Evolutionary conservation across 2,113 vertebrate genomes (phyloP).

Genomic region (Triplophysa rosa): DNA sequence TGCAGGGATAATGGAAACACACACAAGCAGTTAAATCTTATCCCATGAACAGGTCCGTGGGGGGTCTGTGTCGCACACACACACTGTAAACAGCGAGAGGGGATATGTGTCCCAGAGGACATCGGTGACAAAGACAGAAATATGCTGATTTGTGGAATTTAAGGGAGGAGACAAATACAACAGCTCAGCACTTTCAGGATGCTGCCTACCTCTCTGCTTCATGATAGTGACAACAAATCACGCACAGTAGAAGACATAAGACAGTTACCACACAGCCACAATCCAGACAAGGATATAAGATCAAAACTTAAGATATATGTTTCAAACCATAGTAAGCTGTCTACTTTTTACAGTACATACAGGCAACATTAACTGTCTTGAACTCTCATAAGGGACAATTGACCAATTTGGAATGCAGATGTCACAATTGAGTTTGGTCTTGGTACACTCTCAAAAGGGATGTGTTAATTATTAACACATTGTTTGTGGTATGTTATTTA

Average conservation of each 20-base stretch:
- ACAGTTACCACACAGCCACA: constrained; percentile 27
- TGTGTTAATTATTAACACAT: no score
- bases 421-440: no score
- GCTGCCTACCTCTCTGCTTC: constrained; percentile 45
- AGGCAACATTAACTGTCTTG: no score
- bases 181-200: constrained; percentile 69
- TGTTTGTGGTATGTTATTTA: no score
- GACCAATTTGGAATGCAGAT: no score
- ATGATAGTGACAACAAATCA: constrained; percentile 51
- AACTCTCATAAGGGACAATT: no score
- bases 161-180: constrained; percentile 62
- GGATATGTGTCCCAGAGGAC: constrained; percentile 53
- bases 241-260: constrained; percentile 53
- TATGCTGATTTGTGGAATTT: constrained; percentile 70
- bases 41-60: constrained; percentile 5
- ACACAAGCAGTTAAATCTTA: constrained; percentile 2
- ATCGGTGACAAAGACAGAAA: constrained; percentile 60
- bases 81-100: neutral
- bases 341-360: no score
- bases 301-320: neutral
- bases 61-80: constrained; percentile 9
- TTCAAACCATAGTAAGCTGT: no score
- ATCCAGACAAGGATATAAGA: neutral
- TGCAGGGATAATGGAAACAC: constrained; percentile 9
- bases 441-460: no score